Percentiles rank a stretch among this genome's conserved stretches.
phyloP scores from a whole-genome alignment of 2,113 vertebrate genomes.

The Varanus salvator region DNA sequence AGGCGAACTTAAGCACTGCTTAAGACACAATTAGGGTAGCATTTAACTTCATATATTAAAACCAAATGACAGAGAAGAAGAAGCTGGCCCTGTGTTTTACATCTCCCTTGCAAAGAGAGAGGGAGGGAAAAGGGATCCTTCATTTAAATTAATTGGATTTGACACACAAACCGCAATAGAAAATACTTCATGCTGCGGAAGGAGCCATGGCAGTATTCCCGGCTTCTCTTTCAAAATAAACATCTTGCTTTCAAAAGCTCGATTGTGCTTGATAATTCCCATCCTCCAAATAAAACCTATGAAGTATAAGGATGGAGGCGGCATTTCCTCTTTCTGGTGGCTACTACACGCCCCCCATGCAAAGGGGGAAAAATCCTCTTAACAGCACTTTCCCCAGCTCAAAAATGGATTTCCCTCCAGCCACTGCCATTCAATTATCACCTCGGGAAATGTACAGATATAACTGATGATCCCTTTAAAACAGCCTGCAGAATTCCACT shows the following conservation, averaged over 20 bases:
- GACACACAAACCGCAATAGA: conserved; percentile 38
- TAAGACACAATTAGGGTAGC: background rate
- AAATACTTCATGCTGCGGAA: background rate
- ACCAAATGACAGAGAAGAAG: background rate
- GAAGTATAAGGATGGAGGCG: conserved; percentile 49
- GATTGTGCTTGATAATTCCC: conserved; percentile 46
- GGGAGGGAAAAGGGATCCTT: conserved; percentile 27
- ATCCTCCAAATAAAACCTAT: conserved; percentile 37
- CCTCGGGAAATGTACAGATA: conserved; percentile 79
- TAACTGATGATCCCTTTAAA: conserved; percentile 79
- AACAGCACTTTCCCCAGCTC: conserved; percentile 70
- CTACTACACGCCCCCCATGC: conserved; percentile 73
- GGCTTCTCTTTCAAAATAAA: conserved; percentile 40
- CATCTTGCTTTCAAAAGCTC: conserved; percentile 37
- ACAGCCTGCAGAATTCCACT: conserved; percentile 57
- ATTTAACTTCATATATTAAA: conserved; percentile 35
- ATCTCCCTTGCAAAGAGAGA: background rate
- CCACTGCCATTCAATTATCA: conserved; percentile 81
- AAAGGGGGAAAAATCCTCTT: conserved; percentile 47
- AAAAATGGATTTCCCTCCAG: conserved; percentile 80
- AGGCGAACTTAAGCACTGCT: conserved; percentile 17
- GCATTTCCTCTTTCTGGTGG: conserved; percentile 64
- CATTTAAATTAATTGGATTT: conserved; percentile 58
- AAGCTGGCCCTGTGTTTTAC: background rate
- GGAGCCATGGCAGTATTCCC: conserved; percentile 37